Evolutionary conservation across 1,140 invertebrate species (phyloP).

Genomic region (Prorops nasuta): DNA sequence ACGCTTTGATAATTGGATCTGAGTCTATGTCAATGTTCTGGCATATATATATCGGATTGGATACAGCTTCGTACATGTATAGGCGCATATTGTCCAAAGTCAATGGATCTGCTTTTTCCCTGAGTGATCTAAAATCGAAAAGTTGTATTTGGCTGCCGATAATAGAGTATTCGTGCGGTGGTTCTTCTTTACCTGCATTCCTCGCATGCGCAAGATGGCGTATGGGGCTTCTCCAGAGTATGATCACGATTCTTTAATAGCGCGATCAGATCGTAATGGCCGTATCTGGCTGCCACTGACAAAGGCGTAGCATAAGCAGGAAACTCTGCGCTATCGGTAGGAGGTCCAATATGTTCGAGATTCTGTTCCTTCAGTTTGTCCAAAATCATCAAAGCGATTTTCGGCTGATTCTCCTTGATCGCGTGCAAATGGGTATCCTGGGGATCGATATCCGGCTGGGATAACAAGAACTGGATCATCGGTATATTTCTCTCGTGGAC

Average conservation of each 20-base stretch:
- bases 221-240: constrained; percentile 60
- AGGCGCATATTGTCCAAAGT: constrained; percentile 56
- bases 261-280: constrained; percentile 70
- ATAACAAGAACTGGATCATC: constrained; percentile 60
- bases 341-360: constrained; percentile 56
- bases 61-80: constrained; percentile 61
- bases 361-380: constrained; percentile 52
- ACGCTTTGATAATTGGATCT: constrained; percentile 68
- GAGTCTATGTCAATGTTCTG: constrained; percentile 52
- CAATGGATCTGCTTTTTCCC: constrained; percentile 51
- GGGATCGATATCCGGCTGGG: constrained; percentile 55
- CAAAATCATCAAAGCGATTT: constrained; percentile 54
- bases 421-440: constrained; percentile 60
- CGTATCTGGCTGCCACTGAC: constrained; percentile 69
- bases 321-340: constrained; percentile 60
- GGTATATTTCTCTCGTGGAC: constrained; percentile 51
- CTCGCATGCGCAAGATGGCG: constrained; percentile 61
- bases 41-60: constrained; percentile 68
- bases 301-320: constrained; percentile 71
- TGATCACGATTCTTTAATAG: constrained; percentile 58
- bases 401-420: constrained; percentile 54
- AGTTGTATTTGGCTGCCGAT: not conserved
- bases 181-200: constrained; percentile 57
- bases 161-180: too few relatives aligned
- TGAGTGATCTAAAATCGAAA: constrained; percentile 27